A percentile compares a stretch with the other conserved stretches of the same genome.
These are phyloP conservation scores for Malurus melanocephalus DNA, from an alignment of 2,113 vertebrate genomes.

Conservation along the genomic window DNA sequence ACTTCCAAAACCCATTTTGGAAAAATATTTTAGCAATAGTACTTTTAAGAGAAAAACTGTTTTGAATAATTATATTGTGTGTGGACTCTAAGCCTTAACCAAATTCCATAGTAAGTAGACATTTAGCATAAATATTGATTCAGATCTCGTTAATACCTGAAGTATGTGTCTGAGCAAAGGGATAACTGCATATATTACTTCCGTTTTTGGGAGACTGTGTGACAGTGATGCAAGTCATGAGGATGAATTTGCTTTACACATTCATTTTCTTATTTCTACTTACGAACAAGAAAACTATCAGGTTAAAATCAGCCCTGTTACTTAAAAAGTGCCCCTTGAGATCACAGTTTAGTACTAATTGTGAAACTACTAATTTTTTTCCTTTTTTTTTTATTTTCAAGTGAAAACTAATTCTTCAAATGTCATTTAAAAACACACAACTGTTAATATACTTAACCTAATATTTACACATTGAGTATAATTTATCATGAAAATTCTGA, in stretches of 20 bases:
- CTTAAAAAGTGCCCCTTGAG: not conserved
- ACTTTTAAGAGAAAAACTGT: not conserved
- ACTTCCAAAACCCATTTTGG: not conserved
- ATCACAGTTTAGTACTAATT: not conserved
- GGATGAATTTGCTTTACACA: not conserved
- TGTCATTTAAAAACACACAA: not conserved
- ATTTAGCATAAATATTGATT: not conserved
- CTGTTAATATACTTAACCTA: not conserved
- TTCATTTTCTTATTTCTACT: not conserved
- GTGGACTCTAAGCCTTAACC: not conserved
- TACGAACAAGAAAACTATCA: fast-evolving
- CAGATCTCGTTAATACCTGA: not conserved
- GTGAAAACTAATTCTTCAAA: not conserved
- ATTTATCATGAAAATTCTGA: not conserved
- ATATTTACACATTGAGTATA: not conserved
- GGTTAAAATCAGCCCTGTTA: not conserved
- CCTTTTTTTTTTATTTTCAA: not conserved
- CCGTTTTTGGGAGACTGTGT: not conserved
- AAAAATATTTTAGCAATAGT: not conserved
- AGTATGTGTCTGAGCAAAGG: not conserved
- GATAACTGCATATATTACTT: not conserved
- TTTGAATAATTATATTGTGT: not conserved
- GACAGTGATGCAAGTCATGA: not conserved
- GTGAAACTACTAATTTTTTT: not conserved
- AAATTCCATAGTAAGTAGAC: not conserved